phyloP scores from a whole-genome alignment of 2,113 vertebrate genomes.

The Chaenogobius annularis region DNA sequence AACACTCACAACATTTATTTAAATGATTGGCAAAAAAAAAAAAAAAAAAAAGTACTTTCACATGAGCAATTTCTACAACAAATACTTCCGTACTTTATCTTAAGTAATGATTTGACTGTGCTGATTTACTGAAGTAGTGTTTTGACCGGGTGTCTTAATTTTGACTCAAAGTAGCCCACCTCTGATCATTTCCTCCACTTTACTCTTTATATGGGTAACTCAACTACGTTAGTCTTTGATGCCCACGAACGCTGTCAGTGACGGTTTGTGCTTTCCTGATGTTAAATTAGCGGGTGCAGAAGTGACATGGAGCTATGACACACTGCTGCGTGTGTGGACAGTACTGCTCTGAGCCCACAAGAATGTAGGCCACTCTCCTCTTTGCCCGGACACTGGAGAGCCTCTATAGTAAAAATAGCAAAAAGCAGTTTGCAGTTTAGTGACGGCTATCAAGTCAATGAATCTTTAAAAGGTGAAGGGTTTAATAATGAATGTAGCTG shows the following conservation, averaged over 20 bases:
- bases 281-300: slow-evolving; percentile 49
- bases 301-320: slow-evolving; percentile 38
- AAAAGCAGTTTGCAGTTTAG: background rate
- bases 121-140: too few species aligned
- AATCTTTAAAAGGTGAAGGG: slow-evolving; percentile 1
- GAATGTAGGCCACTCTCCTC: slow-evolving; percentile 44
- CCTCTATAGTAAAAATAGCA: slow-evolving; percentile 10
- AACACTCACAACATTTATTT: too few species aligned
- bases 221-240: slow-evolving; percentile 8
- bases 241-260: slow-evolving; percentile 18
- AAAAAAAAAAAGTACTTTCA: too few species aligned
- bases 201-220: background rate
- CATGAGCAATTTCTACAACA: too few species aligned
- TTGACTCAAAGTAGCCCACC: too few species aligned
- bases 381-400: background rate
- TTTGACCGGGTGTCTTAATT: too few species aligned
- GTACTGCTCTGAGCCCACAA: slow-evolving; percentile 39
- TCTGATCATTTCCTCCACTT: too few species aligned
- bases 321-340: slow-evolving; percentile 42
- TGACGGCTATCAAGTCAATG: background rate
- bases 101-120: too few species aligned
- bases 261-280: slow-evolving; percentile 49
- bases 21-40: too few species aligned
- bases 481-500: background rate
- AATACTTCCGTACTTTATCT: too few species aligned